A percentile compares a stretch with the other conserved stretches of the same genome.
phyloP scores from a whole-genome alignment of 2,888 invertebrate species.

The Thysanoteuthis rhombus region DNA sequence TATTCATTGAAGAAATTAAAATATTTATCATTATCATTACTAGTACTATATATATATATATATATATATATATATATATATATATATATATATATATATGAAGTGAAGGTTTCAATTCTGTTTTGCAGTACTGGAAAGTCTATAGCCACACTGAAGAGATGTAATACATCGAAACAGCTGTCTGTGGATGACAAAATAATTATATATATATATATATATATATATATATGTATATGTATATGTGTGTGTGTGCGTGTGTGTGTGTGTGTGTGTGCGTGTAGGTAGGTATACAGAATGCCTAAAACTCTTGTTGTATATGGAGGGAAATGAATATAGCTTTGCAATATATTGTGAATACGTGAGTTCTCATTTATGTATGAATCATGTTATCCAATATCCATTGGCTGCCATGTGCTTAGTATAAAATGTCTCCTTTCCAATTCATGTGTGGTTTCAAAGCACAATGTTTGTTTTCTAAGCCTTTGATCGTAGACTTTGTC shows the following conservation, averaged over 20 bases:
- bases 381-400: not conserved
- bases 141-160: no score
- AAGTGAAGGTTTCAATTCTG: no score
- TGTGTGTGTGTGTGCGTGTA: not conserved
- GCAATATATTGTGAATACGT: no score
- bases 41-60: not conserved
- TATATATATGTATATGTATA: not conserved
- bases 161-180: no score
- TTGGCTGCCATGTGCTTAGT: not conserved
- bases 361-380: not conserved
- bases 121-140: no score
- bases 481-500: not conserved
- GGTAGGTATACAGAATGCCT: not conserved
- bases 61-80: not conserved
- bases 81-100: not conserved
- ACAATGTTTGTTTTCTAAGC: not conserved
- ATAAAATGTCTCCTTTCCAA: no score
- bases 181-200: no score
- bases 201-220: not conserved
- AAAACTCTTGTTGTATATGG: no score
- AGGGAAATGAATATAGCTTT: no score
- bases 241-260: not conserved
- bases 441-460: not conserved
- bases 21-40: no score
- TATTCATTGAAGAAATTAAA: no score